Percentiles rank a stretch among this genome's conserved stretches.
These are phyloP conservation scores for Syngnathus rostellatus DNA, from an alignment of 2,797 vertebrate genomes.

Conservation along the genomic window DNA sequence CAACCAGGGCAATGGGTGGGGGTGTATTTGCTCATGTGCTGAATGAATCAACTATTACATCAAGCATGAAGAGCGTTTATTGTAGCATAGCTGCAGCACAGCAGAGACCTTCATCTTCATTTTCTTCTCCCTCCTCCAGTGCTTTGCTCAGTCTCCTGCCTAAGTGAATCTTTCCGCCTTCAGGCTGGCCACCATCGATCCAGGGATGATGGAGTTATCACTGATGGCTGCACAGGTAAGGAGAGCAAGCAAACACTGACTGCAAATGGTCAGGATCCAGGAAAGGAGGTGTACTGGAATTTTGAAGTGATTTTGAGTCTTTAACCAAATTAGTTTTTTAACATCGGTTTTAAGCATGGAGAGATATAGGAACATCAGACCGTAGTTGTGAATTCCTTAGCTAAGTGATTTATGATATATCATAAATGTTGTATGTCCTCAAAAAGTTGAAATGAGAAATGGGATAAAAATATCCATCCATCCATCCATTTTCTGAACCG, in stretches of 20 bases:
- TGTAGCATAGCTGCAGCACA: constrained; percentile 37
- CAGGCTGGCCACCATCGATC: constrained; percentile 26
- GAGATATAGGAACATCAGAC: too few relatives aligned
- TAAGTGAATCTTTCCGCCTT: constrained; percentile 1
- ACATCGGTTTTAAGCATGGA: too few relatives aligned
- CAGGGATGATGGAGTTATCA: constrained; percentile 53
- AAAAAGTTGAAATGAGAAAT: too few relatives aligned
- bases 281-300: background rate
- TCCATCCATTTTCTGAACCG: too few relatives aligned
- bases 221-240: constrained; percentile 58
- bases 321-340: too few relatives aligned
- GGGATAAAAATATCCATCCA: too few relatives aligned
- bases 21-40: constrained; percentile 5
- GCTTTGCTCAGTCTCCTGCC: background rate
- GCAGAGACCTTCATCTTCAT: constrained; percentile 15
- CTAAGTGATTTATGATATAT: too few relatives aligned
- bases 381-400: too few relatives aligned
- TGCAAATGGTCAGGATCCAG: background rate
- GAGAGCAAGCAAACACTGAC: background rate
- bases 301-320: too few relatives aligned
- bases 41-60: constrained; percentile 35
- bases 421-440: too few relatives aligned
- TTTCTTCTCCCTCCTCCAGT: background rate
- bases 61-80: constrained; percentile 49
- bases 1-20: constrained; percentile 5